A percentile compares a stretch with the other conserved stretches of the same genome.
phyloP scores from a whole-genome alignment of 1,140 invertebrate genomes.

The Drosophila pseudoobscura region DNA sequence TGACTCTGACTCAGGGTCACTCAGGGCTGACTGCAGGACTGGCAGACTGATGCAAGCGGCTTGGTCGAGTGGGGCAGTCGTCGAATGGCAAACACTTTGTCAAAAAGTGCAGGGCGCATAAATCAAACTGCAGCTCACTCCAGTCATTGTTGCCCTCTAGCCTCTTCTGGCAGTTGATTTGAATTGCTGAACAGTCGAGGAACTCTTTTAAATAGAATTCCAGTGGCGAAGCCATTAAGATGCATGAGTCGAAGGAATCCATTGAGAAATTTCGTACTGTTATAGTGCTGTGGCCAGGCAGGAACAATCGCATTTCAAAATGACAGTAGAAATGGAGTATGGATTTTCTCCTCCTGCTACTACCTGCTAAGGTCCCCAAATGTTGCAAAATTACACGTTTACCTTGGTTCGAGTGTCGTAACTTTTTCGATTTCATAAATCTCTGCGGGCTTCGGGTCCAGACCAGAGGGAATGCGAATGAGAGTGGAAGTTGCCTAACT shows the following conservation, averaged over 20 bases:
- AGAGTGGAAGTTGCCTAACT: slow-evolving; percentile 24
- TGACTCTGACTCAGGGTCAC: slow-evolving; percentile 3
- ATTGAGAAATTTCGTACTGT: slow-evolving; percentile 10
- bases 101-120: slow-evolving; percentile 69
- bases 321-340: background rate
- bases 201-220: slow-evolving; percentile 5
- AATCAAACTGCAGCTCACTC: slow-evolving; percentile 57
- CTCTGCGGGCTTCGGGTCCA: slow-evolving; percentile 18
- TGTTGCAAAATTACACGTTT: slow-evolving; percentile 27
- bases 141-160: slow-evolving; percentile 17
- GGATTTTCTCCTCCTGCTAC: background rate
- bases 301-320: background rate
- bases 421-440: slow-evolving; percentile 69
- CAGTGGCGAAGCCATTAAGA: slow-evolving; percentile 43
- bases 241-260: slow-evolving; percentile 28
- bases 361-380: background rate
- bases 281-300: too few relatives aligned
- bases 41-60: slow-evolving; percentile 1
- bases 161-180: slow-evolving; percentile 48
- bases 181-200: slow-evolving; percentile 38
- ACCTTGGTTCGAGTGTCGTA: slow-evolving; percentile 30
- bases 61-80: slow-evolving; percentile 32
- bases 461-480: background rate
- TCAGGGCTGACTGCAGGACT: slow-evolving; percentile 1
- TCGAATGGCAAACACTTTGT: slow-evolving; percentile 71